Conservation (phyloP, 2,888 invertebrate species). For the Cephus sareptanus region DNA sequence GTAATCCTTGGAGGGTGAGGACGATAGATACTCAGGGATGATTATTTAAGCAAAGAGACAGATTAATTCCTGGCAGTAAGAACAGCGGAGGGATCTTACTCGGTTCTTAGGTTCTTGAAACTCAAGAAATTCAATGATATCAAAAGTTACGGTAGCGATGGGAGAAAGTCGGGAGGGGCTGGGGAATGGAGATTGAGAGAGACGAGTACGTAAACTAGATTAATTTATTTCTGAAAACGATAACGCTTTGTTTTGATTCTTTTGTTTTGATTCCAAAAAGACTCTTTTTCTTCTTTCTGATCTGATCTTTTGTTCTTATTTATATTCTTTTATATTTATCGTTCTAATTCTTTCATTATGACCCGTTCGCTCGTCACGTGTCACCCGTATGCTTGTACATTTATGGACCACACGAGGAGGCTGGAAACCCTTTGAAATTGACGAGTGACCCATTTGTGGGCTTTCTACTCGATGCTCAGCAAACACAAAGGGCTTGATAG, state of each 20-base stretch:
- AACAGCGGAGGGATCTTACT: slow-evolving; percentile 31
- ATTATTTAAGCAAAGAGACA: slow-evolving; percentile 34
- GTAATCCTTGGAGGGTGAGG: not conserved
- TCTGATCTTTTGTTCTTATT: not conserved
- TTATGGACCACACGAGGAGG: not conserved
- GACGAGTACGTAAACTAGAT: slow-evolving; percentile 30
- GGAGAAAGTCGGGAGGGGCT: too few species aligned
- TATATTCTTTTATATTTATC: not conserved
- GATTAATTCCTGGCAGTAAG: slow-evolving; percentile 46
- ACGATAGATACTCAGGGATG: not conserved
- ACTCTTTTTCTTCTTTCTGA: not conserved
- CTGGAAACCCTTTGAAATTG: not conserved
- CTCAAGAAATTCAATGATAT: slow-evolving; percentile 54
- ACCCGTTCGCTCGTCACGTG: not conserved
- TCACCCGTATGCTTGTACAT: not conserved
- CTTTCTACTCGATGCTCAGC: not conserved
- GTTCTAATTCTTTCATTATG: not conserved
- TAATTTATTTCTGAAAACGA: slow-evolving; percentile 41
- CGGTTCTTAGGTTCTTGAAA: slow-evolving; percentile 21
- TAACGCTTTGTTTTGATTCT: not conserved
- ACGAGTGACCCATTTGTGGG: not conserved
- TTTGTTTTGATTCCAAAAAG: not conserved
- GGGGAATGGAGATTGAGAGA: not conserved
- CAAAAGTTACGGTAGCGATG: slow-evolving; percentile 30
- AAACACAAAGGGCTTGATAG: not conserved